Evolutionary conservation across 2,888 invertebrate species (phyloP).

Genomic region (Rhagium mordax): DNA sequence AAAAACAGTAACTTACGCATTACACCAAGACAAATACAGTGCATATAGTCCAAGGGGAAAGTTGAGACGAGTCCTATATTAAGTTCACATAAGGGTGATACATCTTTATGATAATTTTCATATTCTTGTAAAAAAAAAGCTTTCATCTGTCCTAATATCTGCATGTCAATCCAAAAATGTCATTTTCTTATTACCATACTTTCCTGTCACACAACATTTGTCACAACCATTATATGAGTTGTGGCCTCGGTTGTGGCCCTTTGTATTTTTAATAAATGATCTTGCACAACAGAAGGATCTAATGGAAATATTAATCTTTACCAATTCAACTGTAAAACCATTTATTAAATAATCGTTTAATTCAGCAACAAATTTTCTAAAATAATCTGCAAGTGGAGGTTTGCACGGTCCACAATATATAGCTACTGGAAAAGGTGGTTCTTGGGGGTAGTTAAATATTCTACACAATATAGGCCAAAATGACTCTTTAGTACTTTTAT

Average conservation of each 20-base stretch:
- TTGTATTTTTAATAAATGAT: constrained; percentile 43
- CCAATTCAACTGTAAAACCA: constrained; percentile 32
- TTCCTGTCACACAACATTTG: constrained; percentile 46
- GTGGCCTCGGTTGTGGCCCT: constrained; percentile 15
- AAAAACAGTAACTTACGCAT: constrained; percentile 41
- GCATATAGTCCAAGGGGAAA: constrained; percentile 50
- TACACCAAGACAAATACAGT: constrained; percentile 49
- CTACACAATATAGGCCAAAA: constrained; percentile 6
- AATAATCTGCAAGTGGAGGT: constrained; percentile 45
- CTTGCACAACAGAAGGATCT: constrained; percentile 45
- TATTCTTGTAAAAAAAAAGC: not conserved
- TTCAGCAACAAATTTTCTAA: constrained; percentile 43
- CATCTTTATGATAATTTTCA: constrained; percentile 40
- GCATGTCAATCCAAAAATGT: constrained; percentile 45
- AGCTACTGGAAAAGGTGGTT: constrained; percentile 23
- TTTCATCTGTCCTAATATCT: constrained; percentile 40
- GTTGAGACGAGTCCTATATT: constrained; percentile 36
- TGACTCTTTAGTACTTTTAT: not conserved
- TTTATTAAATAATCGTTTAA: constrained; percentile 28
- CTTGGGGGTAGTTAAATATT: not conserved
- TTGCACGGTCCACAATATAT: constrained; percentile 44
- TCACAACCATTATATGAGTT: constrained; percentile 48
- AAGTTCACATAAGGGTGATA: constrained; percentile 36
- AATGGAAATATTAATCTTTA: constrained; percentile 27
- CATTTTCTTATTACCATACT: constrained; percentile 44